Base-by-base conservation (phyloP, 2,113 vertebrate genomes). In the Bos indicus region DNA sequence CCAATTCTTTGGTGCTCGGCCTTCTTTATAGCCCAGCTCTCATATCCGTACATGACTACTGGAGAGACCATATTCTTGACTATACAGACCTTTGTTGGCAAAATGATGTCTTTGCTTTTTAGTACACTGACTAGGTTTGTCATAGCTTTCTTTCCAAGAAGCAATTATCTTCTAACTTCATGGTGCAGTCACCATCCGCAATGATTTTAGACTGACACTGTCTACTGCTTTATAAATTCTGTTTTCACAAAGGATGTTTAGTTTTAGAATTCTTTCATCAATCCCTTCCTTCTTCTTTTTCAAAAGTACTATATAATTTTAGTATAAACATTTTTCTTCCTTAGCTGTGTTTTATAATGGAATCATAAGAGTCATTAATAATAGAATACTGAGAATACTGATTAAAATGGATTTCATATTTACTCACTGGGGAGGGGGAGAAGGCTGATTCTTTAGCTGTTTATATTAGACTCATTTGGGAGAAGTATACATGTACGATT, bases 281-380 rank as follows among this genome's bases (percentile, higher is more conserved):
- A 7, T 40, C 3, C 17, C 33, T 67, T 48, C 26, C 23, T n/a
- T 80, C 84, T 91, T 51, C 12, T 33, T 40, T 60, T 82, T 89
- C 54, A 33, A 88, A 84, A 96, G 48, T 56, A 30, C 26, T 57
- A 10, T 64, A 43, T 74, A n/a, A 33, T 67, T n/a, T 85, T 46
- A 88, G 28, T 14, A 19, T 89, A 84, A 71, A 86, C 2, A 33
- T 36, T 94, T 92, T 92, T 85, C 12, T 64, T 60, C 83, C 2
- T 52, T 14, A 40, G 8, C 74, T 96, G 8, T 67, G 6, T n/a
- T 82, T 97, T 83, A 30, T 78, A 94, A 67, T 91, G 67, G 43
- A 89, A 84, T 80, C 48, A 16, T 86, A 21, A 67, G n/a, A 57
- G 4, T 64, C 89, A 95, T 91, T 94, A 97, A 71, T 94, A 92